phyloP scores from a whole-genome alignment of 1,140 invertebrate genomes.

The Cherax destructor region DNA sequence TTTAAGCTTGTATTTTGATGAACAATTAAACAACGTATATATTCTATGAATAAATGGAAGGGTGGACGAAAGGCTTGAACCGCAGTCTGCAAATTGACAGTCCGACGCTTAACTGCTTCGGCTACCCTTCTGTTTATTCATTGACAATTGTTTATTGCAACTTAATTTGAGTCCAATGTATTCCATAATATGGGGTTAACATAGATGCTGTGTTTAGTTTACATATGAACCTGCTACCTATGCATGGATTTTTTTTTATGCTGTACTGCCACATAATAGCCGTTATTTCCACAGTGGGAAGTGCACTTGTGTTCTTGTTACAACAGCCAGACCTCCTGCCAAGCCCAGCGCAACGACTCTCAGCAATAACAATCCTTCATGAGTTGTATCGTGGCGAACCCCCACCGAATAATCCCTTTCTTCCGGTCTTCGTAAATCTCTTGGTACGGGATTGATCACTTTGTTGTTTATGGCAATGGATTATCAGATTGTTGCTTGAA shows the following conservation, averaged over 20 bases:
- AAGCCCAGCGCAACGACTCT: slow-evolving; percentile 81
- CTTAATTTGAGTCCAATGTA: too few relatives aligned
- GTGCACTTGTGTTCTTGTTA: slow-evolving; percentile 81
- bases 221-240: too few relatives aligned
- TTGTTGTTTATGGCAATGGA: not conserved
- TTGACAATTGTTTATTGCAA: too few relatives aligned
- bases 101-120: too few relatives aligned
- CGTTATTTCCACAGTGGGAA: slow-evolving; percentile 77
- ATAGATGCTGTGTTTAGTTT: too few relatives aligned
- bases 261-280: not conserved
- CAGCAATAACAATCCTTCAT: slow-evolving; percentile 83
- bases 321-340: slow-evolving; percentile 84
- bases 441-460: slow-evolving; percentile 77
- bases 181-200: too few relatives aligned
- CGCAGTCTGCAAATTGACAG: too few relatives aligned
- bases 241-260: not conserved
- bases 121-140: too few relatives aligned
- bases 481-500: not conserved
- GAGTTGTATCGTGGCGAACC: slow-evolving; percentile 85
- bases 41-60: too few relatives aligned
- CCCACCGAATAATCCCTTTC: slow-evolving; percentile 83
- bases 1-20: not conserved
- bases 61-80: too few relatives aligned
- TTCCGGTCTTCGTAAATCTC: slow-evolving; percentile 81
- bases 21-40: too few relatives aligned